Percentiles rank a stretch among this genome's conserved stretches.
These are phyloP conservation scores for Barnardius zonarius DNA, from an alignment of 2,113 vertebrate genomes.

Conservation along the genomic window DNA sequence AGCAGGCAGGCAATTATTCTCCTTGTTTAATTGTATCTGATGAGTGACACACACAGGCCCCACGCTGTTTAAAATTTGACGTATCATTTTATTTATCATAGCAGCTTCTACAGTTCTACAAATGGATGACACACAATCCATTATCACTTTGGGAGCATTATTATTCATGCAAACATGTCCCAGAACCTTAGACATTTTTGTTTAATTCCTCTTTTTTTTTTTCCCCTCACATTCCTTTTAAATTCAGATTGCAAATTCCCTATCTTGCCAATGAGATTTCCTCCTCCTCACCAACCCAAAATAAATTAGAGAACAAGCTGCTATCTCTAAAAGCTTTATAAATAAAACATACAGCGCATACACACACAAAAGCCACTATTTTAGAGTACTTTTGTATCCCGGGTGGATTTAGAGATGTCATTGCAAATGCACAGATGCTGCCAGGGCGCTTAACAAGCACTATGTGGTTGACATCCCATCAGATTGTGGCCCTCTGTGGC, in stretches of 20 bases:
- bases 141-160: slow-evolving; percentile 57
- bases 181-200: slow-evolving; percentile 2
- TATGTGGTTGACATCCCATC: slow-evolving; percentile 30
- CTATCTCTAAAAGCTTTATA: slow-evolving; percentile 64
- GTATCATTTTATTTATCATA: slow-evolving; percentile 41
- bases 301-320: slow-evolving; percentile 64
- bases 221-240: not conserved
- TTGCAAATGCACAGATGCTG: slow-evolving; percentile 24
- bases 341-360: slow-evolving; percentile 52
- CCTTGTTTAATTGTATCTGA: slow-evolving; percentile 49
- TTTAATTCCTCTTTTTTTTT: not conserved
- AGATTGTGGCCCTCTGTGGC: not conserved
- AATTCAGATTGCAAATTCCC: slow-evolving; percentile 47
- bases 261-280: slow-evolving; percentile 58
- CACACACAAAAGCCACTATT: slow-evolving; percentile 51
- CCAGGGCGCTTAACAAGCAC: not conserved
- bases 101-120: slow-evolving; percentile 35
- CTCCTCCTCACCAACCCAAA: slow-evolving; percentile 53
- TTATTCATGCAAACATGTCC: slow-evolving; percentile 38
- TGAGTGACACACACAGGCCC: slow-evolving; percentile 15
- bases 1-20: slow-evolving; percentile 18
- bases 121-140: slow-evolving; percentile 50
- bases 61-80: slow-evolving; percentile 38
- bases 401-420: slow-evolving; percentile 41
- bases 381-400: slow-evolving; percentile 33